These are phyloP conservation scores for Lasioglossum zephyrum DNA, from an alignment of 2,888 invertebrate species.

Conservation along the genomic window DNA sequence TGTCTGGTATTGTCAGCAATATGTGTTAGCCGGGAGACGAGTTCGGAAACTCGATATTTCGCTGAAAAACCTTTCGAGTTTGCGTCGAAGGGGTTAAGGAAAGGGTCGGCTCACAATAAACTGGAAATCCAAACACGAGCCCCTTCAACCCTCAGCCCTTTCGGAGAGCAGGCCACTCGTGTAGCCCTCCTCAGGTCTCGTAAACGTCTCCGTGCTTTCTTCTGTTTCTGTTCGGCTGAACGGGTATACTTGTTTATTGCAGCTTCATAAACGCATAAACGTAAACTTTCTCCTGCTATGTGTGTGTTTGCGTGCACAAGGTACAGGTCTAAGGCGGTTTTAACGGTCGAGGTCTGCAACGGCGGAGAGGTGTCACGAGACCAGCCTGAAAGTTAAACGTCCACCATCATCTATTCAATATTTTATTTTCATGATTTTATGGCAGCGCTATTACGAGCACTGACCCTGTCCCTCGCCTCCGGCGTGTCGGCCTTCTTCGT, in stretches of 20 bases:
- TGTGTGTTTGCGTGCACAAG: constrained; percentile 5
- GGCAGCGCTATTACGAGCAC: constrained; percentile 65
- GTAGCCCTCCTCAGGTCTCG: constrained; percentile 8
- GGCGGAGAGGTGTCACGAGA: constrained; percentile 47
- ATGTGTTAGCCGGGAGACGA: not conserved
- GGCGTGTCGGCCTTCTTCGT: constrained; percentile 43
- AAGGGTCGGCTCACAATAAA: constrained; percentile 47
- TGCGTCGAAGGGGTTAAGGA: not conserved
- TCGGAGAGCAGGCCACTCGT: not conserved
- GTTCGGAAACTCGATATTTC: constrained; percentile 55
- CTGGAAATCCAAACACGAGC: constrained; percentile 51
- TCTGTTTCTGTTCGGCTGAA: not conserved
- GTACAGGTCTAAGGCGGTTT: constrained; percentile 27
- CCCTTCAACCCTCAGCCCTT: constrained; percentile 43
- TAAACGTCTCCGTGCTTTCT: constrained; percentile 40
- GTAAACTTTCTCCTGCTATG: constrained; percentile 72
- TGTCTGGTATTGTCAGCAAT: constrained; percentile 23
- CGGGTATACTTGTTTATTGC: constrained; percentile 65
- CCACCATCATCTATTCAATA: constrained; percentile 78
- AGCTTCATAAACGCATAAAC: constrained; percentile 79
- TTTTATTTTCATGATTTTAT: constrained; percentile 80
- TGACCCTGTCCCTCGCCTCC: constrained; percentile 55
- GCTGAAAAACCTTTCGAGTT: constrained; percentile 28
- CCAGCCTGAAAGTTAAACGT: constrained; percentile 68
- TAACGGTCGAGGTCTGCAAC: constrained; percentile 48